Evolutionary conservation across 2,888 invertebrate genomes (phyloP).

Genomic region (Dynastes grantii): DNA sequence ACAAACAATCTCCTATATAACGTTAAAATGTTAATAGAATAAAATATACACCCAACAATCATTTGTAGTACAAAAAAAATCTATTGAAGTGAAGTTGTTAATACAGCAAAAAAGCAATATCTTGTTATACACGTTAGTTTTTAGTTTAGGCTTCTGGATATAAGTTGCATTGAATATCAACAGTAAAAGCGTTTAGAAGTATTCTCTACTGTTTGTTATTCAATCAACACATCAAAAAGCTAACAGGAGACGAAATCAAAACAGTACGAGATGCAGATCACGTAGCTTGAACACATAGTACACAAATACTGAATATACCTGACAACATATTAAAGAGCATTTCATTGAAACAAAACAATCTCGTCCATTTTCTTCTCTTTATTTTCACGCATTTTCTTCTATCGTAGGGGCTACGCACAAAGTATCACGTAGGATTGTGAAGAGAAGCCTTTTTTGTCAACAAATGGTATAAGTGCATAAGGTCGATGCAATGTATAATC

Average conservation of each 20-base stretch:
- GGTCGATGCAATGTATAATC: background rate
- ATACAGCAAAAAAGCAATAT: too few species aligned
- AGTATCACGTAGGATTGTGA: slow-evolving; percentile 10
- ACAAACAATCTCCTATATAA: too few species aligned
- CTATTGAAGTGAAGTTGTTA: too few species aligned
- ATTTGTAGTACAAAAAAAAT: too few species aligned
- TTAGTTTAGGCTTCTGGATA: too few species aligned
- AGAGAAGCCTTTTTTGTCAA: background rate
- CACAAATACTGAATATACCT: background rate
- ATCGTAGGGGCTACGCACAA: background rate
- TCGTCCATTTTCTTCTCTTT: background rate
- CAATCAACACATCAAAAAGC: slow-evolving; percentile 17
- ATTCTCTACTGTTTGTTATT: background rate
- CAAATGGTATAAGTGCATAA: background rate
- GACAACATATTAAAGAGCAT: background rate
- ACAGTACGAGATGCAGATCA: slow-evolving; percentile 14
- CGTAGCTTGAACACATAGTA: background rate
- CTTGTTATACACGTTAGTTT: too few species aligned
- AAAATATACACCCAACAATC: too few species aligned
- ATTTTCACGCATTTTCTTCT: slow-evolving; percentile 2
- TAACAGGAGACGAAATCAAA: slow-evolving; percentile 3
- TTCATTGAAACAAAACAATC: background rate
- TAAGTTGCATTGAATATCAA: too few species aligned
- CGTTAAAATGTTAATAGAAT: too few species aligned
- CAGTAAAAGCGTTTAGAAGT: too few species aligned